A percentile compares a stretch with the other conserved stretches of the same genome.
Evolutionary conservation across 1,140 invertebrate genomes (phyloP).

Genomic region (Trichonephila clavata): DNA sequence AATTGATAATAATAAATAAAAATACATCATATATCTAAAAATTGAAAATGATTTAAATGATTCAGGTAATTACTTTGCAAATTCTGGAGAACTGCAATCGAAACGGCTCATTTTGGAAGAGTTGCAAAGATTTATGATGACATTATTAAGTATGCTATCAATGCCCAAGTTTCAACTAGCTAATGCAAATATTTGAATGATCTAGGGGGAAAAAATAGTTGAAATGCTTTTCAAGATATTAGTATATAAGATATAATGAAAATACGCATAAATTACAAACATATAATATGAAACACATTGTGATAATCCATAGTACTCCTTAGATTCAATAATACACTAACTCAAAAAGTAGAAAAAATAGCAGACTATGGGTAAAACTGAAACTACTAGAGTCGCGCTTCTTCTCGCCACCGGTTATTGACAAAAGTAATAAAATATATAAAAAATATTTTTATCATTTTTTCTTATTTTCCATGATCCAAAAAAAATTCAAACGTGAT

Average conservation of each 20-base stretch:
- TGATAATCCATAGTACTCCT: background rate
- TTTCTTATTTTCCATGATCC: background rate
- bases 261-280: background rate
- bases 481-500: no score
- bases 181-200: background rate
- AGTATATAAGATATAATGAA: background rate
- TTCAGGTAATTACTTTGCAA: background rate
- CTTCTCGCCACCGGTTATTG: background rate
- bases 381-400: background rate
- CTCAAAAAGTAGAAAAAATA: background rate
- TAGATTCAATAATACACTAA: background rate
- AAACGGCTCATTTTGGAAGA: constrained; percentile 11
- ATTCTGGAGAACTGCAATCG: constrained; percentile 13
- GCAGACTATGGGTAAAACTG: constrained; percentile 13
- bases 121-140: background rate
- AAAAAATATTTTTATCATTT: background rate
- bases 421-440: background rate
- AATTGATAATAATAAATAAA: background rate
- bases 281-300: background rate
- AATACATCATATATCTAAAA: background rate
- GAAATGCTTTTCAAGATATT: background rate
- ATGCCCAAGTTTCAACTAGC: background rate
- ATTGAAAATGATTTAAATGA: background rate
- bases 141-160: background rate
- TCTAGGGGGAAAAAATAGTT: background rate